phyloP scores from a whole-genome alignment of 2,113 vertebrate species.

The Mastomys natalensis region DNA sequence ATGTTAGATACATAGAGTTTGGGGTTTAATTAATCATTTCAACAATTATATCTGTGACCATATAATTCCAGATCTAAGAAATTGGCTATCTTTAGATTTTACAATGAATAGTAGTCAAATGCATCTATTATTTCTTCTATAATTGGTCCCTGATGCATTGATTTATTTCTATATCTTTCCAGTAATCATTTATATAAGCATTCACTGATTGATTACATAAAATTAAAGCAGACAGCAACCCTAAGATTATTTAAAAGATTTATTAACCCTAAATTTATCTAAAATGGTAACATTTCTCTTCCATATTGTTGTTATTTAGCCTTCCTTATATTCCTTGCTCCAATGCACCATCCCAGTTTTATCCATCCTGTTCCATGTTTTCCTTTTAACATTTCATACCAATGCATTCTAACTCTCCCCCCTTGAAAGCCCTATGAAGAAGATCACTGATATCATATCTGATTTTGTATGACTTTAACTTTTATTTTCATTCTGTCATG shows the following conservation, averaged over 20 bases:
- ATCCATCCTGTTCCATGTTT: not conserved
- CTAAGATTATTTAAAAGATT: not conserved
- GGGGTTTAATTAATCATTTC: not conserved
- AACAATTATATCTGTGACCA: not conserved
- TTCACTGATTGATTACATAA: constrained; percentile 6
- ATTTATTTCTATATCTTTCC: not conserved
- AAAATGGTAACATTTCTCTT: not conserved
- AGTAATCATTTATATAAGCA: not conserved
- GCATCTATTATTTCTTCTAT: not conserved
- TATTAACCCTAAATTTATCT: constrained; percentile 8
- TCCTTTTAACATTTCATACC: not conserved
- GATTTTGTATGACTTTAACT: not conserved
- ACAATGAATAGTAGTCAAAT: not conserved
- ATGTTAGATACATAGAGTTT: not conserved
- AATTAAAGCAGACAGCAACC: not conserved
- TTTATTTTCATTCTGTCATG: not conserved
- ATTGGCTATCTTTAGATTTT: constrained; percentile 21
- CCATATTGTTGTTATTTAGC: not conserved
- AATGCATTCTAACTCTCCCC: not conserved
- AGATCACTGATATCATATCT: not conserved
- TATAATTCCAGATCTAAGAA: not conserved
- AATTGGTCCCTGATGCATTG: not conserved
- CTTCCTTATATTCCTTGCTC: not conserved
- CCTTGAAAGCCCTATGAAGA: not conserved
- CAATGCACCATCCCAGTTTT: not conserved